Evolutionary conservation across 2,113 vertebrate genomes (phyloP).

Genomic region (Galemys pyrenaicus): DNA sequence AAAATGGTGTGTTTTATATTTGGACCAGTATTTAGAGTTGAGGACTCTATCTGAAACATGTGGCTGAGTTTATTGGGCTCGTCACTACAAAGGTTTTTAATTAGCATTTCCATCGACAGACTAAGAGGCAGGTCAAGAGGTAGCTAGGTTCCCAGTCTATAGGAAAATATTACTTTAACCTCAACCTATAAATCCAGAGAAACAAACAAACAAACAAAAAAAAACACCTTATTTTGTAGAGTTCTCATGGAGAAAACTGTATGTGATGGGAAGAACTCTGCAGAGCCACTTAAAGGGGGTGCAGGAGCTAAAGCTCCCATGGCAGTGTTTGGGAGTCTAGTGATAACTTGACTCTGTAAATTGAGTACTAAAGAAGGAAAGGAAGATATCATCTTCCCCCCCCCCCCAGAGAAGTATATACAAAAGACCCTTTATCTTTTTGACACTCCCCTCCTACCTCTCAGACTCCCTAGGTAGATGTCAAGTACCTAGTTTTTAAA

Average conservation of each 20-base stretch:
- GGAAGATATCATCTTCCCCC: neutral
- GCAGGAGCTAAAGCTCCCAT: neutral
- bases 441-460: neutral
- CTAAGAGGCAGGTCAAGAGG: neutral
- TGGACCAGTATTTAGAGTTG: neutral
- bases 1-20: conserved; percentile 12
- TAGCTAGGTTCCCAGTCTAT: neutral
- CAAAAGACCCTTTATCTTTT: neutral
- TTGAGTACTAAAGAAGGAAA: neutral
- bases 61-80: conserved; percentile 16
- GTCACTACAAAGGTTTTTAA: conserved; percentile 4
- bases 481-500: neutral
- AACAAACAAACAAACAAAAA: too few species aligned
- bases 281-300: neutral
- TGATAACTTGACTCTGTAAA: neutral
- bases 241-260: neutral
- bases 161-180: neutral
- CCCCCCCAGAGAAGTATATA: neutral
- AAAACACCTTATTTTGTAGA: neutral
- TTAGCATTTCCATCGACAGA: neutral
- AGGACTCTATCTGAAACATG: neutral
- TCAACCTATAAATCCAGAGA: neutral
- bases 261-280: neutral
- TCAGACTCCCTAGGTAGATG: neutral
- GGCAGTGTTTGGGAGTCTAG: neutral